Evolutionary conservation across 2,113 vertebrate genomes (phyloP).

Genomic region (Myocastor coypus): DNA sequence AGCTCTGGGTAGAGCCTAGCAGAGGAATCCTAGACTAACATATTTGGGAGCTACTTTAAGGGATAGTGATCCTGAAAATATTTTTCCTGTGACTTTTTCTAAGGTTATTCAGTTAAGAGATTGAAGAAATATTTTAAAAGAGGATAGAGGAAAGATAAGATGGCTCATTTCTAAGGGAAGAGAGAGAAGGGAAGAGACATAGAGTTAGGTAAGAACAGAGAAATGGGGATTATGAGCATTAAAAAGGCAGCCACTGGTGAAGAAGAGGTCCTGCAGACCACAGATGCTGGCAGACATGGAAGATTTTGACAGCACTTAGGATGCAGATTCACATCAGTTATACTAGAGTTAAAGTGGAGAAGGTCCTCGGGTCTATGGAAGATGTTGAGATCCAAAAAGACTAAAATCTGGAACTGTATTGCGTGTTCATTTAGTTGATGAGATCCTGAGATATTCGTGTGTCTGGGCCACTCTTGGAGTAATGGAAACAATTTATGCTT

Average conservation of each 20-base stretch:
- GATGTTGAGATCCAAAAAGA: not conserved
- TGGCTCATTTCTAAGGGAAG: not conserved
- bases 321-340: not conserved
- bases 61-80: not conserved
- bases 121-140: not conserved
- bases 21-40: not conserved
- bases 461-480: not conserved
- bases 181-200: not conserved
- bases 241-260: not conserved
- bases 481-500: not conserved
- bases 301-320: not conserved
- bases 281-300: not conserved
- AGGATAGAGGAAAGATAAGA: not conserved
- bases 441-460: not conserved
- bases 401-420: not conserved
- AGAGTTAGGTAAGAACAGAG: not conserved
- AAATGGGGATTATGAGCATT: not conserved
- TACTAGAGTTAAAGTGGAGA: conserved; percentile 7
- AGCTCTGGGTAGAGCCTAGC: not conserved
- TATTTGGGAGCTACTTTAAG: conserved; percentile 3
- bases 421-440: not conserved
- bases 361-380: not conserved
- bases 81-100: not conserved
- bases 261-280: not conserved
- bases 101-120: not conserved